These are phyloP conservation scores for Choristoneura fumiferana DNA, from an alignment of 1,140 invertebrate genomes.

Conservation along the genomic window DNA sequence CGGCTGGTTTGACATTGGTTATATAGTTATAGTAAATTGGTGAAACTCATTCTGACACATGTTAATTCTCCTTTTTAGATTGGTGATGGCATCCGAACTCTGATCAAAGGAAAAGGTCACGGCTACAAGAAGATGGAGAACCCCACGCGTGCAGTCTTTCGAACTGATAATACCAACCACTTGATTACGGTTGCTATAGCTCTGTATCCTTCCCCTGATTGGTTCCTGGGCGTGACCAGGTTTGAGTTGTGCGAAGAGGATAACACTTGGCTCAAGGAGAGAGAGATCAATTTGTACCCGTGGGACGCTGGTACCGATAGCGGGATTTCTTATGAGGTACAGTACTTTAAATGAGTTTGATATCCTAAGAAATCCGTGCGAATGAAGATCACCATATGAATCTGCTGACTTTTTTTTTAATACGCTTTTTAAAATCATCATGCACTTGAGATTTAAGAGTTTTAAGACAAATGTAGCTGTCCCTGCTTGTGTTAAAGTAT, in stretches of 20 bases:
- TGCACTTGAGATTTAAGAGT: too few species aligned
- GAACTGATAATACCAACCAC: constrained; percentile 53
- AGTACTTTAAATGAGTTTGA: too few species aligned
- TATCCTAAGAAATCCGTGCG: too few species aligned
- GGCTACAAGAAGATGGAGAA: constrained; percentile 57
- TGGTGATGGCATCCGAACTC: constrained; percentile 55
- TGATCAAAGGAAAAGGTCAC: constrained; percentile 68
- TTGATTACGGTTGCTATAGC: constrained; percentile 50
- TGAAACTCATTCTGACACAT: too few species aligned
- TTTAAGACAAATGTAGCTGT: too few species aligned
- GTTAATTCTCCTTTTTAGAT: constrained; percentile 47
- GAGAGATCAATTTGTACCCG: constrained; percentile 56
- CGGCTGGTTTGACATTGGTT: too few species aligned
- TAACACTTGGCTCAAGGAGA: constrained; percentile 56
- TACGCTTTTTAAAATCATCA: too few species aligned
- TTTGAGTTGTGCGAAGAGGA: constrained; percentile 60
- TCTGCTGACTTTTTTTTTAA: too few species aligned
- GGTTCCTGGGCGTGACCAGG: constrained; percentile 62
- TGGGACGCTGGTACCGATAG: constrained; percentile 69
- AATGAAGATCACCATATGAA: too few species aligned
- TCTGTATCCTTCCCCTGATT: constrained; percentile 61
- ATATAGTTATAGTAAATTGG: too few species aligned
- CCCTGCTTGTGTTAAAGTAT: too few species aligned
- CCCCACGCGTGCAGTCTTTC: constrained; percentile 57
- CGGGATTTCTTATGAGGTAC: constrained; percentile 66